phyloP scores from a whole-genome alignment of 2,888 invertebrate genomes.

The Calameuta filiformis region DNA sequence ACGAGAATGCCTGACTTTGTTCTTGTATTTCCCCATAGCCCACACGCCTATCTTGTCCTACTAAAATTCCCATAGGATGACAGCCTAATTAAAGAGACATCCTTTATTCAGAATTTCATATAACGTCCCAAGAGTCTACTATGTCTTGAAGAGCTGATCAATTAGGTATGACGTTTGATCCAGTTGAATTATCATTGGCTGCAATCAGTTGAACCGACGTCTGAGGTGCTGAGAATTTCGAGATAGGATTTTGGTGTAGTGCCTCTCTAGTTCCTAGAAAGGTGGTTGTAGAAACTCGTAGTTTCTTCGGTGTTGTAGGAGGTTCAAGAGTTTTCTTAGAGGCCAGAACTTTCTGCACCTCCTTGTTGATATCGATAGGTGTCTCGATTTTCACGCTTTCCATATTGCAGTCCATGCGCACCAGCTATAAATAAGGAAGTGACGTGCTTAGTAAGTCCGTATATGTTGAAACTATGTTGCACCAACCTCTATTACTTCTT shows the following conservation, averaged over 20 bases:
- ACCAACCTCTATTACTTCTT: conserved; percentile 52
- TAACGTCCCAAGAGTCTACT: not conserved
- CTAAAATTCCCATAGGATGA: not conserved
- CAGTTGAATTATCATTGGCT: not conserved
- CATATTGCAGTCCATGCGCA: conserved; percentile 53
- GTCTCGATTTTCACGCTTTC: conserved; percentile 54
- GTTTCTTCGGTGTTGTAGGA: conserved; percentile 30
- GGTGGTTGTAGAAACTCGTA: conserved; percentile 24
- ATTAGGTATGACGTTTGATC: not conserved
- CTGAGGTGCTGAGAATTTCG: conserved; percentile 26
- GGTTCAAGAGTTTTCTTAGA: conserved; percentile 6
- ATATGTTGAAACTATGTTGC: not conserved
- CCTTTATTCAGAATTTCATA: not conserved
- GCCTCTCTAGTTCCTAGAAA: conserved; percentile 8
- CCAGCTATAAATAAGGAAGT: conserved; percentile 35
- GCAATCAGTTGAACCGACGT: conserved; percentile 15
- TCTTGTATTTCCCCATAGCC: not conserved
- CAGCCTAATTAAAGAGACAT: not conserved
- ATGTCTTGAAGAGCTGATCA: not conserved
- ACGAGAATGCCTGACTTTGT: not conserved
- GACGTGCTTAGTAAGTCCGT: not conserved
- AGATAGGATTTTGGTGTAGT: conserved; percentile 24
- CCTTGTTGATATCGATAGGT: conserved; percentile 52
- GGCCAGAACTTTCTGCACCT: conserved; percentile 43
- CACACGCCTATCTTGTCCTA: not conserved